Evolutionary conservation across 2,797 vertebrate genomes (phyloP).

Genomic region (Muraenolepis orangiensis): DNA sequence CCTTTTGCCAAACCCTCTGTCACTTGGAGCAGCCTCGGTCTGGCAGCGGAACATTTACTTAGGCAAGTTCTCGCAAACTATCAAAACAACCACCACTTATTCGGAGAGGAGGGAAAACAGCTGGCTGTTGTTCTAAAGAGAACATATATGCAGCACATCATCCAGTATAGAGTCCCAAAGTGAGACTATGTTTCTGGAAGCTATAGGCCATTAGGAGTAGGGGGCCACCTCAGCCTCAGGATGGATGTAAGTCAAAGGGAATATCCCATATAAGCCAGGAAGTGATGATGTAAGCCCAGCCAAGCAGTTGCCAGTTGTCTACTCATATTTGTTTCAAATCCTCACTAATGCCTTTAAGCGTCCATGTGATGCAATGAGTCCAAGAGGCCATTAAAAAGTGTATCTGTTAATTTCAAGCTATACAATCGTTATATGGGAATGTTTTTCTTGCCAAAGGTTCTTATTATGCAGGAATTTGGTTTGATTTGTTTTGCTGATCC

Average conservation of each 20-base stretch:
- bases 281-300: slow-evolving; percentile 5
- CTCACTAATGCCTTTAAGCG: slow-evolving; percentile 2
- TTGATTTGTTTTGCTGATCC: background rate
- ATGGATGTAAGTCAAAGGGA: slow-evolving; percentile 1
- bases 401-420: background rate
- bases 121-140: background rate
- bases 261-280: slow-evolving; percentile 18
- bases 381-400: background rate
- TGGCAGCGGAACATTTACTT: background rate
- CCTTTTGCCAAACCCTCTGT: background rate
- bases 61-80: background rate
- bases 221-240: background rate
- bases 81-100: background rate
- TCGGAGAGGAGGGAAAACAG: background rate
- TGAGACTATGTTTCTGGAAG: background rate
- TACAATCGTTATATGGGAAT: background rate
- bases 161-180: background rate
- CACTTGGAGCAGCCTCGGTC: slow-evolving; percentile 2
- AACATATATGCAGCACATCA: background rate
- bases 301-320: background rate
- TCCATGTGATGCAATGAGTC: background rate
- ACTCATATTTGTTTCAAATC: background rate
- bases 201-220: background rate
- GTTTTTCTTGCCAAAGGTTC: background rate
- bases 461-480: background rate